Percentiles rank a stretch among this genome's conserved stretches.
Conservation (phyloP, 2,888 invertebrate genomes). For the Osmoderma eremita region DNA sequence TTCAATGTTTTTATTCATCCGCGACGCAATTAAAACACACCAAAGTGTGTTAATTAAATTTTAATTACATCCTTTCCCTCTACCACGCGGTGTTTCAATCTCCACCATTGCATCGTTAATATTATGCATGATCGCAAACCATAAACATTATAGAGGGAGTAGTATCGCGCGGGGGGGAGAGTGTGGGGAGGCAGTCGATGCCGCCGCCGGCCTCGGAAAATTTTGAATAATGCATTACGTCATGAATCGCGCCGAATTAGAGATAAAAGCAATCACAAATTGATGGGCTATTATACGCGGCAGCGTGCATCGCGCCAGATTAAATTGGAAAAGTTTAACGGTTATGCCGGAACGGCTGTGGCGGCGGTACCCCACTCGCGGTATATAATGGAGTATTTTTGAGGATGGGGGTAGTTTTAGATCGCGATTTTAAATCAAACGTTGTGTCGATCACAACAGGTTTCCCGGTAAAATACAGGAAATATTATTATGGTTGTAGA, state of each 20-base stretch:
- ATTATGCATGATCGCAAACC: constrained; percentile 50
- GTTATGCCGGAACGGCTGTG: constrained; percentile 50
- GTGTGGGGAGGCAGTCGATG: neutral
- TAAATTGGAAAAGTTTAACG: constrained; percentile 63
- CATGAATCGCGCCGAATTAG: constrained; percentile 45
- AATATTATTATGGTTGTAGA: neutral
- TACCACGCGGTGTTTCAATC: neutral
- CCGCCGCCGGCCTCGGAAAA: constrained; percentile 37
- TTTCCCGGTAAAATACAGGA: neutral
- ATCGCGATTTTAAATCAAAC: constrained; percentile 55
- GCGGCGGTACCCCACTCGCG: constrained; percentile 15
- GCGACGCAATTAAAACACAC: constrained; percentile 15
- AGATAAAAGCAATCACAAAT: constrained; percentile 60
- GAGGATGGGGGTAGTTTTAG: neutral
- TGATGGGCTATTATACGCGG: constrained; percentile 54
- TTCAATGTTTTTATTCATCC: no score
- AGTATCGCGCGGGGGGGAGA: neutral
- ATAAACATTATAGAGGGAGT: constrained; percentile 47
- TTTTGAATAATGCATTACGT: constrained; percentile 50
- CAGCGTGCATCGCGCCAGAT: constrained; percentile 51
- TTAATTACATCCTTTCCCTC: constrained; percentile 29
- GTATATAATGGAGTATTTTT: neutral
- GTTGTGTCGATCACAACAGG: constrained; percentile 34
- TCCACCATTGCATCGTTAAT: constrained; percentile 16
- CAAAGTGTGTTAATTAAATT: constrained; percentile 39